Base-by-base conservation (phyloP, 2,888 invertebrate species). In the Chrysina gloriosa region DNA sequence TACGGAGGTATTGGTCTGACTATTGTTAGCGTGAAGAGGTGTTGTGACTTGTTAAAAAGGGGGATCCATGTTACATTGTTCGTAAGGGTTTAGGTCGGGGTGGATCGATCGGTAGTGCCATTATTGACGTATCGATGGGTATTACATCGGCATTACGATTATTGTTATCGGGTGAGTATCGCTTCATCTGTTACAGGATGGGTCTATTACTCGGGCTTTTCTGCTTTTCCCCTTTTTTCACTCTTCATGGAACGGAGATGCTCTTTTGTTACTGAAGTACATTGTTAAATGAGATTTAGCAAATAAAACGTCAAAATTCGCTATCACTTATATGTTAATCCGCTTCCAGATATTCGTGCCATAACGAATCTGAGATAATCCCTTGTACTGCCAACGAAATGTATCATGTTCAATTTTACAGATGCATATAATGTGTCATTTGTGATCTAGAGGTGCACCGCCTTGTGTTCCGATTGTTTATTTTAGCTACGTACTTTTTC, bases 21-120 rank as follows among this genome's bases (percentile, higher is more conserved):
- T 70, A 78, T 81, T 80, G 80, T 80, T 77, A 77, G 29, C 69
- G 70, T 79, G 73, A 77, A 80, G 81, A 81, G 81, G 80, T 81
- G 81, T 81, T 80, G 76, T 79, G 81, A 80, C 77, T 79, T 79
- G 75, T 72, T 71, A 70, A 66, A 68, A 75, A 78, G 76, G 80
- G 79, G 76, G 27, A n/a, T 19, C 58, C 73, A 70, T 63, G 64
- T 48, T 54, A 70, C 69, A 78, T 80, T 79, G 77, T 79, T 69
- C 72, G 71, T 72, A 78, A 61, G 58, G 58, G 58, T 58, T 58
- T 39, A 19, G 25, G 14, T 42, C 58, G 58, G 16, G 42, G 25
- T 42, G 21, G 19, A 45, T 61, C 76, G 75, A 78, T 79, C 76
- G 70, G 72, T 76, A 25, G 58, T 56, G 56, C 58, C 58, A 42